Base-by-base conservation (phyloP, 2,113 vertebrate species). In the Benthochromis sp. region DNA sequence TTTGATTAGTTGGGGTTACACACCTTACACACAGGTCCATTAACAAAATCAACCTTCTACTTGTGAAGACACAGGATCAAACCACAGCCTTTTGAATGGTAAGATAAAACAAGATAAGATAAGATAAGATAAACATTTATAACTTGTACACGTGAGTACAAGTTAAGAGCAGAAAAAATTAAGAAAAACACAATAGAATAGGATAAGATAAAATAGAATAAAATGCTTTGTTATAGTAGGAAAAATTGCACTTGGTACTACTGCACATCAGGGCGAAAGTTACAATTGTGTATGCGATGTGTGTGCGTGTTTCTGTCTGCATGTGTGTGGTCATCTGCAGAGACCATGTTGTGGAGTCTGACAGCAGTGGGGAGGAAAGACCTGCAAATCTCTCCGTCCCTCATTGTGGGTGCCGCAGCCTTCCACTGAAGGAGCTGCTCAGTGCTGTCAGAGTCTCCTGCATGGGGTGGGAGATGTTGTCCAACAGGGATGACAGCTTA, bases 351-450 rank as follows among this genome's bases (percentile, higher is more conserved):
- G 57, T 61, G 16, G 57, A 61, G 57, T 61, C 16, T 61, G 59
- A 61, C 16, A 61, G 29, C 59, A 61, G 59, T 61, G 5, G 29
- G 57, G 16, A 61, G 5, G 57, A 61, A 61, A 34, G 16, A 61
- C 57, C 29, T 11, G 57, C 57, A 61, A 61, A 61, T 34, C 59
- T 34, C 29, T 63, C 16, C 2, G 0, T 54, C n/a, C 52, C 9
- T 21, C 52, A 11, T 2, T 9, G 3, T 53, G 52, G 52, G 52
- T 53, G 52, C 19, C 0, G 5, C 9, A 53, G 52, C 0, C 52
- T 53, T 0, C 19, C 19, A 53, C 19, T 11, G 52, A 53, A 53
- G 52, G 5, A 53, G 0, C 9, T 52, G 50, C 19, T 52, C 50
- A 52, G 50, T 53, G 50, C 19, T 53, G 50, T 53, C 50, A 53